Conservation (phyloP, 2,797 vertebrate genomes). For the Crypturellus tataupa region DNA sequence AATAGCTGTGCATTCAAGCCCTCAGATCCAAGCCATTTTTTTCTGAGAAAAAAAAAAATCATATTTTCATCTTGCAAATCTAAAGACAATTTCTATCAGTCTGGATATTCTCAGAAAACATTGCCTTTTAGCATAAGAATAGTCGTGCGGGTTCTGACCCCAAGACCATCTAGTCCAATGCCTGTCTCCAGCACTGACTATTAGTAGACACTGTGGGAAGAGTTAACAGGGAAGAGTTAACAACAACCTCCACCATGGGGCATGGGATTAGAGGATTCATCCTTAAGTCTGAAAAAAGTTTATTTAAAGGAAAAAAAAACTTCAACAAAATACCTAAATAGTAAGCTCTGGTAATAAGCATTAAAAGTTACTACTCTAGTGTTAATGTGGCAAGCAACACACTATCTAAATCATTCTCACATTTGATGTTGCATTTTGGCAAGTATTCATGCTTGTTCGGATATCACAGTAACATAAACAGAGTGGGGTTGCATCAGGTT, state of each 20-base stretch:
- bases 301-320: background rate
- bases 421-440: background rate
- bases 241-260: background rate
- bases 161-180: background rate
- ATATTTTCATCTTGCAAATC: background rate
- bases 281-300: background rate
- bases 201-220: background rate
- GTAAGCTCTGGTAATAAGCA: background rate
- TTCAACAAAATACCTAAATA: background rate
- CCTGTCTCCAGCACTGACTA: background rate
- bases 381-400: background rate
- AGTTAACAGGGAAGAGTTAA: background rate
- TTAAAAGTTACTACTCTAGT: background rate
- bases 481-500: background rate
- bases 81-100: background rate
- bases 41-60: background rate
- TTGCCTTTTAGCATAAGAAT: background rate
- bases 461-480: background rate
- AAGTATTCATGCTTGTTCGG: background rate
- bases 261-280: background rate
- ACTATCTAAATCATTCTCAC: background rate
- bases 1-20: background rate
- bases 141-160: background rate
- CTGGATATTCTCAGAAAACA: background rate
- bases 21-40: background rate